Base-by-base conservation (phyloP, 2,888 invertebrate genomes). In the Aspidapion aeneum region DNA sequence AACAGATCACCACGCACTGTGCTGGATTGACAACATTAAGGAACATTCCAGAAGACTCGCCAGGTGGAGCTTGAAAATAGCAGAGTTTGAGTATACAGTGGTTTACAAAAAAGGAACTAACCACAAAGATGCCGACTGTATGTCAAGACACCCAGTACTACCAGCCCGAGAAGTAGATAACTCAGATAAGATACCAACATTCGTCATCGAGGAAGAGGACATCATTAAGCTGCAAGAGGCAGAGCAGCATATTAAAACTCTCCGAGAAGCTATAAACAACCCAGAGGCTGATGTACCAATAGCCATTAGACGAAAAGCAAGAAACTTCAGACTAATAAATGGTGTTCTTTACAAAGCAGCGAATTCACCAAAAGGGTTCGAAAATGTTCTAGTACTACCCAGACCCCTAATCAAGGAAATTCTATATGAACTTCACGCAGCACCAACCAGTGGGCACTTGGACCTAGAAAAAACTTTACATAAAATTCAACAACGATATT, bases 51-150 rank as follows among this genome's bases (percentile, higher is more conserved):
- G 57, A 57, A 21, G 57, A 5, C 18, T 57, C 3, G 22, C 57
- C 17, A 57, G 16, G 21, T 22, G 17, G 2, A 21, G 9, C 9
- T 35, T 35, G 12, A 35, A n/a, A n/a, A n/a, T n/a, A 35, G 35
- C 12, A 3, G 35, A 35, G 35, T 35, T 35, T 12, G 35, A 35
- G 5, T 35, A 35, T 12, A 35, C 3, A 35, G 35, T 35, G 35
- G 3, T 35, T 12, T 35, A 35, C 35, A 35, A 35, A 35, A 35
- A 66, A 55, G n/a, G 61, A 58, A 16, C 18, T 21, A 18, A 18
- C 18, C 21, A 68, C 55, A 58, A 58, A 51, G 60, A 67, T 18
- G 63, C 61, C 18, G 68, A 68, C 55, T 64, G 62, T 35, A 35
- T 70, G 18, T 70, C n/a, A n/a, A 35, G 35, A 35, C 3, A 35